Evolutionary conservation across 2,113 vertebrate species (phyloP).

Genomic region (Anguilla japonica): DNA sequence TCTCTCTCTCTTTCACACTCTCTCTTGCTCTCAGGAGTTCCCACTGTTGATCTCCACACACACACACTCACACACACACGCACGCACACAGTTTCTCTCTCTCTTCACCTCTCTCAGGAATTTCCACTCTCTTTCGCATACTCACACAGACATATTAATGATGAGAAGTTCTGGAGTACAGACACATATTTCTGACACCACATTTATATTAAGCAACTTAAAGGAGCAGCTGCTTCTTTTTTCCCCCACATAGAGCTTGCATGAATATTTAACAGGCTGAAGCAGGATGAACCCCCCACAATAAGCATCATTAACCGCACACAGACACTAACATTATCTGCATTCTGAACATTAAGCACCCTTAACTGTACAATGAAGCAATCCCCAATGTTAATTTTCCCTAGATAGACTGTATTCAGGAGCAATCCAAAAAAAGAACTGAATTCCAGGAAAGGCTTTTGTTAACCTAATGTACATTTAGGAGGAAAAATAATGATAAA

Average conservation of each 20-base stretch:
- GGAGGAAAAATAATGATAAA: neutral
- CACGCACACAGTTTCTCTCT: neutral
- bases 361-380: neutral
- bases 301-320: neutral
- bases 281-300: neutral
- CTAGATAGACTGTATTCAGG: neutral
- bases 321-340: neutral
- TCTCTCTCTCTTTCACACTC: neutral
- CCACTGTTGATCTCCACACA: no score
- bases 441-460: neutral
- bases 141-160: slow-evolving; percentile 12
- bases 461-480: neutral
- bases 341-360: neutral
- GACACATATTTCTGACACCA: slow-evolving; percentile 43
- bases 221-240: slow-evolving; percentile 40
- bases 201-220: slow-evolving; percentile 52
- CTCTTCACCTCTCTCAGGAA: neutral
- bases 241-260: slow-evolving; percentile 27
- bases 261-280: slow-evolving; percentile 43
- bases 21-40: no score
- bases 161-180: slow-evolving; percentile 10
- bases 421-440: neutral
- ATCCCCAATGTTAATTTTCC: neutral
- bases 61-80: neutral
- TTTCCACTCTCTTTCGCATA: neutral